Percentiles rank a stretch among this genome's conserved stretches.
Evolutionary conservation across 2,113 vertebrate species (phyloP).

Genomic region (Fukomys damarensis): DNA sequence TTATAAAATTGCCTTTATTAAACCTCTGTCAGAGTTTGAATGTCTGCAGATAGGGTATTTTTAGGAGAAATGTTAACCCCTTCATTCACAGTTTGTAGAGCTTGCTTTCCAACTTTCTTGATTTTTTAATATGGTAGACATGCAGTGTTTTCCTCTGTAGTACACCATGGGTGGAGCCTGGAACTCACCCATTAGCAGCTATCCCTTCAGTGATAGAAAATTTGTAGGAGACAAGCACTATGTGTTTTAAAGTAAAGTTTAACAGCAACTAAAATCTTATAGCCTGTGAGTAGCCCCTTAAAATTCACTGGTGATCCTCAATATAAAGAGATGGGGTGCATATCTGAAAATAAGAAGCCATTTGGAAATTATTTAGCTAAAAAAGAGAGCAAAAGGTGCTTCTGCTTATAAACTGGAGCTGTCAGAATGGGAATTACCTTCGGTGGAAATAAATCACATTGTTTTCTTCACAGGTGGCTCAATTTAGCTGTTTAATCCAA

Average conservation of each 20-base stretch:
- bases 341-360: not conserved
- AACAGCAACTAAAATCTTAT: not conserved
- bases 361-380: conserved; percentile 17
- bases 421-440: conserved; percentile 65
- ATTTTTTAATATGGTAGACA: not conserved
- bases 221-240: not conserved
- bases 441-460: conserved; percentile 64
- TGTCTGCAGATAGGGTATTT: not conserved
- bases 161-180: rapidly evolving
- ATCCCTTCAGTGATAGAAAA: not conserved
- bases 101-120: not conserved
- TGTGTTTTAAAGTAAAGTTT: conserved; percentile 19
- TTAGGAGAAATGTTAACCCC: not conserved
- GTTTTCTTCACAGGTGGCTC: conserved; percentile 69
- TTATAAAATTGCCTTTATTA: conserved; percentile 12
- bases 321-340: not conserved
- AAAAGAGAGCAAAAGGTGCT: not conserved
- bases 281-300: not conserved
- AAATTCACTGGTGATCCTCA: not conserved
- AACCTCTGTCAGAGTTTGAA: not conserved
- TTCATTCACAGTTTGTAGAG: not conserved
- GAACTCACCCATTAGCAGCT: not conserved
- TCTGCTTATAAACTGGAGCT: conserved; percentile 49
- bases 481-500: conserved; percentile 78
- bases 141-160: not conserved